Evolutionary conservation across 2,113 vertebrate species (phyloP), one percentile per base, ranked within the genome.

Genomic region (Leptobrachium ailaonicum): DNA sequence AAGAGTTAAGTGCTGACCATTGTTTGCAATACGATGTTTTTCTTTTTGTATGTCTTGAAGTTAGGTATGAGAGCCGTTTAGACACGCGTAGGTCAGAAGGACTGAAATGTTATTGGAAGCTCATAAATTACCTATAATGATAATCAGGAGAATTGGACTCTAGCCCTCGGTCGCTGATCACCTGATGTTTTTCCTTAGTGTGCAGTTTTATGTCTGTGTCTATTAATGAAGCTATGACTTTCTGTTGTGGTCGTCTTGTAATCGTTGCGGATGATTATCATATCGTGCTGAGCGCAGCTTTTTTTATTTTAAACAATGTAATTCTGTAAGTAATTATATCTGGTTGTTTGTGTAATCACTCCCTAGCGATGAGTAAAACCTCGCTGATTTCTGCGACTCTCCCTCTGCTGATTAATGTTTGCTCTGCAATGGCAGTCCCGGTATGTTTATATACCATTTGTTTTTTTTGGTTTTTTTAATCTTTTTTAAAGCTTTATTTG

Each of bases 321-420:
- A 76, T 76, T 67, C 6, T 8, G 45, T 5, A 54, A 41, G n/a
- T 66, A 67, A 76, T 76, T 42, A 54, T 54, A 41, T 41, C 11
- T 67, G 32, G 1, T 5, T 75, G 4, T 10, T 60, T 14, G 6
- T 75, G 4, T 32, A 64, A 64, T 40, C 62, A 64, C 1, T 20
- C 2, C 6, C 20, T 40, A 40, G 20, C 10, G 32, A 40, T 64
- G 62, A 64, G 32, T 40, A 64, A 64, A 62, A 64, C 6, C n/a
- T 6, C 6, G 62, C 9, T 32, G 6, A 32, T 64, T 64, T 40
- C 14, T 2, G 62, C 62, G 20, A 32, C 10, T 7, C n/a, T 64
- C 20, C 14, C 40, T 4, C 14, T 64, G n/a, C 3, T 64, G 4
- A 20, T 64, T 64, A 20, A 64, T 10, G 7, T 64, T 20, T 64